phyloP scores from a whole-genome alignment of 2,888 invertebrate genomes.

The Timema cristinae region DNA sequence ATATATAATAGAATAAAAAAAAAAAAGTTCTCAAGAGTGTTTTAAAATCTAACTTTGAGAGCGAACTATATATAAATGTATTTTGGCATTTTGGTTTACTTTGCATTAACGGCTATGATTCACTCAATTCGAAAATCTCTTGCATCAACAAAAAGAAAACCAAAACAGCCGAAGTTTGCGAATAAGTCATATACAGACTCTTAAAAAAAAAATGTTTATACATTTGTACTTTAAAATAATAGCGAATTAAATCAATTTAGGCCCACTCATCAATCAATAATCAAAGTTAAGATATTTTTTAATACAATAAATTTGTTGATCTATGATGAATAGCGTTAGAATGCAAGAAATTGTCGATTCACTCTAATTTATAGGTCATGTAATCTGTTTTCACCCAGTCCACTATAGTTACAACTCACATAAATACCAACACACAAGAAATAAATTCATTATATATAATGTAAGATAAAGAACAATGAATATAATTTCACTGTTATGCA shows the following conservation, averaged over 20 bases:
- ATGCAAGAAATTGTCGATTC: slow-evolving; percentile 19
- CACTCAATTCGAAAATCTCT: no score
- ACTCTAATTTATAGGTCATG: neutral
- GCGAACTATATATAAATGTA: neutral
- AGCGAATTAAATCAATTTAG: no score
- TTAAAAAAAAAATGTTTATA: no score
- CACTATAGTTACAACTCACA: slow-evolving; percentile 23
- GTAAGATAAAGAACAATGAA: slow-evolving; percentile 19
- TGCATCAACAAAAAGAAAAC: no score
- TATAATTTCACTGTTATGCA: slow-evolving; percentile 10
- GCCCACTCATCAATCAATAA: no score
- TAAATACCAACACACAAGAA: slow-evolving; percentile 27
- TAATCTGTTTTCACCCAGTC: neutral
- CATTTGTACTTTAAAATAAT: no score
- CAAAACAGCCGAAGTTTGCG: no score
- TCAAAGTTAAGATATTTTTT: no score
- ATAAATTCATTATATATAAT: slow-evolving; percentile 6
- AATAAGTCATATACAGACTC: no score
- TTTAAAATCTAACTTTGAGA: slow-evolving; percentile 5
- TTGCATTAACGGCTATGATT: no score
- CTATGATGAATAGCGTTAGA: neutral
- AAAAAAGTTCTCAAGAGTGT: slow-evolving; percentile 11
- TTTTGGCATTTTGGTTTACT: neutral
- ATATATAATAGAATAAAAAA: neutral
- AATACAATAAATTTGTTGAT: no score